Percentiles rank a stretch among this genome's conserved stretches.
Conservation (phyloP, 2,888 invertebrate species). For the Polydrusus pterygomalis region DNA sequence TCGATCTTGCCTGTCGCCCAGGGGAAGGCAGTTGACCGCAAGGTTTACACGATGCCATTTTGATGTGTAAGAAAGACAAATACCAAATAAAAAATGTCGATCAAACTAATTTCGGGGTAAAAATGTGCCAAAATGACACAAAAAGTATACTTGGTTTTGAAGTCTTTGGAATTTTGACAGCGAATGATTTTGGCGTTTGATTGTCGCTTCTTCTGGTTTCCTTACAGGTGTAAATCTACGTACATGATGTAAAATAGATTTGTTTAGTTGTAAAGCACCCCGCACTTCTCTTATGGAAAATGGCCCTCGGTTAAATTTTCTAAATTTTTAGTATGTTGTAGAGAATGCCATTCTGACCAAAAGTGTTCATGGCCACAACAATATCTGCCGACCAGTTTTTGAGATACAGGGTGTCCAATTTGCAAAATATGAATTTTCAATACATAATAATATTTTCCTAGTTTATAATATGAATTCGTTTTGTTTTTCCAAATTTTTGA, state of each 20-base stretch:
- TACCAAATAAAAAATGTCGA: neutral
- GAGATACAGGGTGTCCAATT: no score
- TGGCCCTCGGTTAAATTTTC: no score
- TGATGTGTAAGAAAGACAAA: conserved; percentile 14
- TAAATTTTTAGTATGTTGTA: no score
- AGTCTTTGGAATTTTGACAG: conserved; percentile 21
- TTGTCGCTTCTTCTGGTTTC: neutral
- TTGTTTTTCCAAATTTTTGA: no score
- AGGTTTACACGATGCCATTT: conserved; percentile 63
- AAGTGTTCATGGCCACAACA: no score
- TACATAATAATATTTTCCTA: no score
- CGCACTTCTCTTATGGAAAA: no score
- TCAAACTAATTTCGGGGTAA: conserved; percentile 35
- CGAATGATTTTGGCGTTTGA: conserved; percentile 10
- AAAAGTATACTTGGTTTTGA: conserved; percentile 8
- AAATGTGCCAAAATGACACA: conserved; percentile 23
- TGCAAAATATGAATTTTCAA: no score
- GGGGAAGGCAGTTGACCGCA: conserved; percentile 58
- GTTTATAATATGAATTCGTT: no score
- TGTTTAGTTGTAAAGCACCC: no score
- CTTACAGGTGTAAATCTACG: neutral
- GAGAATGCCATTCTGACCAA: no score
- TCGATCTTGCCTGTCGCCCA: conserved; percentile 52
- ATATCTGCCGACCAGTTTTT: no score
- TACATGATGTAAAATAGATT: neutral